Conservation (phyloP, 2,888 invertebrate genomes). For the Athripsodes cinereus region DNA sequence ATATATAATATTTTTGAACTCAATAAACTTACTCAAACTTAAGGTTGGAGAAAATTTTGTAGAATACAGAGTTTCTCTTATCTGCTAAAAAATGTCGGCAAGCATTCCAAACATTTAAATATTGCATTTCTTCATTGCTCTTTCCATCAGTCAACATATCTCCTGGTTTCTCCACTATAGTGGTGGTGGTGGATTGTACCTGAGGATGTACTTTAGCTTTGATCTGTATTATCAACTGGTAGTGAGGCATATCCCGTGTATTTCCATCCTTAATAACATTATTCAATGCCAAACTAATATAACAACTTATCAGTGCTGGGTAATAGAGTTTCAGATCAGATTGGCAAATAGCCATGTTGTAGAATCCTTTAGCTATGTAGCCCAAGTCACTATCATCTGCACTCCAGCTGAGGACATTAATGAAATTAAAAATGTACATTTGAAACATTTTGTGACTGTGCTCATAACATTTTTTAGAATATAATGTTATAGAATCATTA, state of each 20-base stretch:
- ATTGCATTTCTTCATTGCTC: neutral
- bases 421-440: constrained; percentile 11
- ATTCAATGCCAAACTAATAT: constrained; percentile 20
- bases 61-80: constrained; percentile 9
- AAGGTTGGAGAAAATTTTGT: constrained; percentile 11
- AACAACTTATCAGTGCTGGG: constrained; percentile 20
- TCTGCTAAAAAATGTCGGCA: constrained; percentile 12
- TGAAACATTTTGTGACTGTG: constrained; percentile 12
- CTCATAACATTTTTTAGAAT: constrained; percentile 12
- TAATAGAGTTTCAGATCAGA: constrained; percentile 14
- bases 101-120: constrained; percentile 17
- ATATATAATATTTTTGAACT: neutral
- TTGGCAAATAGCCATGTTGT: constrained; percentile 25
- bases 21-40: constrained; percentile 19
- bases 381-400: constrained; percentile 8
- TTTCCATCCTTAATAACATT: neutral
- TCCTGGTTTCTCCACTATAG: neutral
- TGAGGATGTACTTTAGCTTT: constrained; percentile 18
- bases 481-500: constrained; percentile 18
- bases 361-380: constrained; percentile 20
- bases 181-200: constrained; percentile 3
- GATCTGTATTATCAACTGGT: constrained; percentile 16
- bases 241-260: constrained; percentile 5
- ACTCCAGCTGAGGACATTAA: constrained; percentile 9
- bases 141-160: constrained; percentile 5